These are phyloP conservation scores for Probaryconus sp. DNA, from an alignment of 1,140 invertebrate species.

Conservation along the genomic window DNA sequence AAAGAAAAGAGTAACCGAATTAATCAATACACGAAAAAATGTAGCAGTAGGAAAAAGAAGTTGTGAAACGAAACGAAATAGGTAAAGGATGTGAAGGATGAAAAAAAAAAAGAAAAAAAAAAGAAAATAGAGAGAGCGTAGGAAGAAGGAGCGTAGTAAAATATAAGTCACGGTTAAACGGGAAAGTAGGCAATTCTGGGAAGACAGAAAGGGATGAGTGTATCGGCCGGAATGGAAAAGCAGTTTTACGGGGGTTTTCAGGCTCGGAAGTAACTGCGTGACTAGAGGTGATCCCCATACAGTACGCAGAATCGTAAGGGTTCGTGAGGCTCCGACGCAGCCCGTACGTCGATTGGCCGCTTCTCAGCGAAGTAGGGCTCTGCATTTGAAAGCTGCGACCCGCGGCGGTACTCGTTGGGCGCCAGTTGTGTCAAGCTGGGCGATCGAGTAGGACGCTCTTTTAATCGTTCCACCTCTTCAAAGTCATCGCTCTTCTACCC, in stretches of 20 bases:
- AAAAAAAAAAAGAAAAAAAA: conserved; percentile 12
- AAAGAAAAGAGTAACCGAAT: too few species aligned
- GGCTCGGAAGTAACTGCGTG: conserved; percentile 11
- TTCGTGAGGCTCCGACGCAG: conserved; percentile 22
- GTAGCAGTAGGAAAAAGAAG: too few species aligned
- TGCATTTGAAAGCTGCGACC: conserved; percentile 71
- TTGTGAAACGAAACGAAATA: too few species aligned
- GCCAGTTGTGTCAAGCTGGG: conserved; percentile 79
- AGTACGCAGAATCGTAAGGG: conserved; percentile 49
- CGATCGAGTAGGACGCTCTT: conserved; percentile 78
- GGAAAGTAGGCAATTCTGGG: conserved; percentile 37
- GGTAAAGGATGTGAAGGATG: conserved; percentile 2
- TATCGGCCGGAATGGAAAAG: conserved; percentile 30
- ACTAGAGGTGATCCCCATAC: neutral
- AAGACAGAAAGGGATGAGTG: conserved; percentile 34
- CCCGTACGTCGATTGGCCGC: conserved; percentile 63
- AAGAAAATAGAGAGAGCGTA: neutral
- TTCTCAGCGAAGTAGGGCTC: conserved; percentile 49
- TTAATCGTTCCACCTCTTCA: conserved; percentile 76
- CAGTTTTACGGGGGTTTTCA: conserved; percentile 16
- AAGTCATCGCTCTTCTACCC: conserved; percentile 68
- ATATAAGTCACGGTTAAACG: conserved; percentile 26
- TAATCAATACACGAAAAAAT: too few species aligned
- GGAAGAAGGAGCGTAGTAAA: too few species aligned
- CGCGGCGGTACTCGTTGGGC: conserved; percentile 60